Evolutionary conservation across 2,797 vertebrate species (phyloP).

Genomic region (Steatocranus sp.): DNA sequence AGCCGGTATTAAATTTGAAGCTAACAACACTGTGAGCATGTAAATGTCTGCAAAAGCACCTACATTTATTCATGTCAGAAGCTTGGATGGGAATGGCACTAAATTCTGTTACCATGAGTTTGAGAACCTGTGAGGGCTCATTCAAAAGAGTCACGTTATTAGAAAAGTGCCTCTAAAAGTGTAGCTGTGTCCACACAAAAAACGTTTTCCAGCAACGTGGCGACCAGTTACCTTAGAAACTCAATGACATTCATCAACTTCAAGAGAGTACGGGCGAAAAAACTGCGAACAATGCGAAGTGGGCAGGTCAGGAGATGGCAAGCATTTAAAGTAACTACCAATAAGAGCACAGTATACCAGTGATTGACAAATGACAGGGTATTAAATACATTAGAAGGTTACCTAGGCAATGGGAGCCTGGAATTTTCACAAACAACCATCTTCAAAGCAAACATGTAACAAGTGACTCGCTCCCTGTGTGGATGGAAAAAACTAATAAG

Average conservation of each 20-base stretch:
- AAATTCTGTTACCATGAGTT: neutral
- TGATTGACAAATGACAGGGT: neutral
- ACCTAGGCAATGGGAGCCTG: neutral
- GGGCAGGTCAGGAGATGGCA: neutral
- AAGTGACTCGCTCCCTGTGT: neutral
- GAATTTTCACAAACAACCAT: neutral
- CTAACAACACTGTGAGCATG: conserved; percentile 8
- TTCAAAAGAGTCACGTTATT: neutral
- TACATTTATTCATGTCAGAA: neutral
- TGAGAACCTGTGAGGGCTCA: neutral
- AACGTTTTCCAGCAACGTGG: neutral
- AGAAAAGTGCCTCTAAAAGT: neutral
- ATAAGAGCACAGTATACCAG: neutral
- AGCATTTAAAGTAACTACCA: neutral
- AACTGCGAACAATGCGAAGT: fast-evolving
- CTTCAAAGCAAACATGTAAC: neutral
- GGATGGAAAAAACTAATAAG: neutral
- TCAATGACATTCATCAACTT: neutral
- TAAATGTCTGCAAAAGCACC: conserved; percentile 9
- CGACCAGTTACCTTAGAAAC: neutral
- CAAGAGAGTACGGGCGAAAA: neutral
- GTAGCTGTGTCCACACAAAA: neutral
- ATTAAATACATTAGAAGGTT: neutral
- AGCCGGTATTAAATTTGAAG: conserved; percentile 14
- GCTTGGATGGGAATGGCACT: neutral